Base-by-base conservation (phyloP, 2,888 invertebrate genomes). In the Philopedon plagiatum region DNA sequence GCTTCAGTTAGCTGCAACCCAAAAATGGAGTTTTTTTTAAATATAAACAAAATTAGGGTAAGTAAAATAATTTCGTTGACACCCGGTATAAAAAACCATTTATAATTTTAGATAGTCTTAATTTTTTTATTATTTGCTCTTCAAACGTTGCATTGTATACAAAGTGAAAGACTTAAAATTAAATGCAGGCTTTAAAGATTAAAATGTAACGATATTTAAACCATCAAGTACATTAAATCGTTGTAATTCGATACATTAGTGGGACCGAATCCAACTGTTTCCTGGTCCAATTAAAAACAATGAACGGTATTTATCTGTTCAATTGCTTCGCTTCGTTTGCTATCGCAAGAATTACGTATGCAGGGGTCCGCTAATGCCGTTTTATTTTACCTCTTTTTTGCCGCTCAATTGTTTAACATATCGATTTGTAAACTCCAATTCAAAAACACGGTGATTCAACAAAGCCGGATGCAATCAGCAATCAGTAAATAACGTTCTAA, bases 261-360 rank as follows among this genome's bases (percentile, higher is more conserved):
- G 63, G 70, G 39, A 37, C 56, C 64, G 58, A 70, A 64, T 56
- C 57, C 26, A 44, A 70, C 70, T 19, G 71, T 71, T 71, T 71
- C 71, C 71, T 71, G 71, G 71, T 71, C 71, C 65, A 71, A 71
- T 71, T 71, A 71, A 71, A 71, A 71, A 71, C 71, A 71, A 71
- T 71, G 66, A 71, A 71, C 71, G 66, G 66, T 62, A 70, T 70
- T 71, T 71, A 71, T 66, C 71, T 71, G 66, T 66, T 61, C 65
- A 65, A 71, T 61, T 71, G 70, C 62, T 63, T 23, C 69, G 62
- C 62, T 63, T 69, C 51, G 62, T 68, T 65, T 65, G 54, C 54
- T 68, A 56, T 44, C 44, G 63, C 63, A 23, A 29, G 15, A 39
- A 23, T 56, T 70, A 58, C 64, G 70, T 70, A 70, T 70, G 63